Base-by-base conservation (phyloP, 2,888 invertebrate species). In the Zhuqinia jingwanae region DNA sequence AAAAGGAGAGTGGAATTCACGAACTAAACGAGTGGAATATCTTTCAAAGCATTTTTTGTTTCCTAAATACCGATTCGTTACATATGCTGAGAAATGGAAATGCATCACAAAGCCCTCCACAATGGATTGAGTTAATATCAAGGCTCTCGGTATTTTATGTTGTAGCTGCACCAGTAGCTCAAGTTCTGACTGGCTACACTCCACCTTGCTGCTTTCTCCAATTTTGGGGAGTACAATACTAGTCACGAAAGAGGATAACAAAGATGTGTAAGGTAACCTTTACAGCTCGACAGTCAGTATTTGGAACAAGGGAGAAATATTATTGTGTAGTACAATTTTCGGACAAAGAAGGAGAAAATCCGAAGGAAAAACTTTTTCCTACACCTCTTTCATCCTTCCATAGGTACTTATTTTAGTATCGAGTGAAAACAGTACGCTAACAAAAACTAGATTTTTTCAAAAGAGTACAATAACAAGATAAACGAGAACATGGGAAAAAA, bases 131-230 rank as follows among this genome's bases (percentile, higher is more conserved):
- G 30, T 27, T 60, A 27, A 60, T 60, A 65, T 36, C 30, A n/a
- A 17, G 68, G 13, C 63, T 65, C 15, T 27, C 27, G 30, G 63
- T 65, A 36, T 36, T 36, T 30, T 17, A 36, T 65, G 60, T 63
- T 30, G 10, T 1, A 17, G 17, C 63, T 17, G 3, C 15, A 65
- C 10, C 63, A 27, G 22, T n/a, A n/a, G n/a, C n/a, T n/a, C n/a
- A n/a, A n/a, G n/a, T n/a, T n/a, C n/a, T n/a, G n/a, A n/a, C n/a
- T n/a, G n/a, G n/a, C n/a, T n/a, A n/a, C n/a, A n/a, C n/a, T n/a
- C n/a, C n/a, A n/a, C n/a, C n/a, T 30, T 25, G n/a, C 60, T 65
- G n/a, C 78, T 78, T 78, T 78, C 78, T 78, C 78, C 60, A 60
- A n/a, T 22, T 36, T 27, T 27, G 15, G 56, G 25, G n/a, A 1